These are phyloP conservation scores for Xiphophorus birchmanni DNA, from an alignment of 2,797 vertebrate species.

Conservation along the genomic window DNA sequence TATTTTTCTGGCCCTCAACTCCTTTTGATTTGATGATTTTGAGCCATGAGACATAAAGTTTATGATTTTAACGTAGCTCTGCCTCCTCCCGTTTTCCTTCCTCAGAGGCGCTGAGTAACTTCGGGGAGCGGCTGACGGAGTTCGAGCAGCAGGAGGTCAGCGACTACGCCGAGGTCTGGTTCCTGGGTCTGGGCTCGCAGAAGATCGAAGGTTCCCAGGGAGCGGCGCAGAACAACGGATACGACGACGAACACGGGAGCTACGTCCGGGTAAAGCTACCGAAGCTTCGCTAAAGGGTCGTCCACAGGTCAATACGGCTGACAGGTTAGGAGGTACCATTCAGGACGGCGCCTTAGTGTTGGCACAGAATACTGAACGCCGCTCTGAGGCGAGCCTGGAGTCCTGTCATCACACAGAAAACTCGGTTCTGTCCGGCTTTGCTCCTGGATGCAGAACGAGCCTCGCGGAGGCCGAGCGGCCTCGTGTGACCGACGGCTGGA, in stretches of 20 bases:
- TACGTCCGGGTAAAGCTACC: conserved; percentile 87
- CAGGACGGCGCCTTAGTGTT: neutral
- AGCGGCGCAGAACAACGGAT: conserved; percentile 85
- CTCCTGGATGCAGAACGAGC: no score
- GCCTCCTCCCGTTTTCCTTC: conserved; percentile 54
- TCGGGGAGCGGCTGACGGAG: conserved; percentile 87
- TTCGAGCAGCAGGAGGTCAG: conserved; percentile 93
- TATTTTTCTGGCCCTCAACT: no score
- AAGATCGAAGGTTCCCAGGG: conserved; percentile 86
- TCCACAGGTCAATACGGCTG: neutral
- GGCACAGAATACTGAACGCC: neutral
- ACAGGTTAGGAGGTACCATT: neutral
- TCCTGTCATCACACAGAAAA: no score
- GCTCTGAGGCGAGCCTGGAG: neutral
- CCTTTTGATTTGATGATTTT: no score
- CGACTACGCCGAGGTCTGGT: conserved; percentile 92
- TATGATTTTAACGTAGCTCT: conserved; percentile 21
- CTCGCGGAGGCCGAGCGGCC: no score
- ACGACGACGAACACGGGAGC: conserved; percentile 92
- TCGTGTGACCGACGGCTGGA: no score
- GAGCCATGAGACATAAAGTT: no score
- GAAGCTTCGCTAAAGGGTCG: neutral
- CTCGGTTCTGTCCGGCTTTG: no score
- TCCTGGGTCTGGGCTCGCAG: conserved; percentile 90
- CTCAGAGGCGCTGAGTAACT: conserved; percentile 90